Base-by-base conservation (phyloP, 2,888 invertebrate genomes). In the Tortricodes alternella region DNA sequence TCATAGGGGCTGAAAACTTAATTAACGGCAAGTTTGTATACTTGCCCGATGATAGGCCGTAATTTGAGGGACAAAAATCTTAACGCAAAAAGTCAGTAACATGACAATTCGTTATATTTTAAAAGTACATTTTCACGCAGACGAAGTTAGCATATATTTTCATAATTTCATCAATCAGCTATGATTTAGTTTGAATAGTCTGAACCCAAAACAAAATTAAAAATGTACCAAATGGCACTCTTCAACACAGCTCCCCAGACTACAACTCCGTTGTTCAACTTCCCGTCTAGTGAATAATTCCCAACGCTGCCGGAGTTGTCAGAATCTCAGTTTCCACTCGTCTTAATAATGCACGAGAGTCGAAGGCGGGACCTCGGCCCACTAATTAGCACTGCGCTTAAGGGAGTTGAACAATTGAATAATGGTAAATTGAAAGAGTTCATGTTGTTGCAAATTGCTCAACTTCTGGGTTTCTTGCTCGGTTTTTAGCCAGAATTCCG, bases 261-360 rank as follows among this genome's bases (percentile, higher is more conserved):
- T 18, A 18, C 3, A 11, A 35, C 35, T 13, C 27, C 52, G 15
- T 37, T 44, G 44, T 44, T 32, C 21, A 44, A 52, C 52, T 52
- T 27, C 18, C 24, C 41, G 13, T 21, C 24, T 34, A 32, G 21
- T 44, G 35, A 52, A 52, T 52, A 41, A 41, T 41, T 41, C 8
- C n/a, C n/a, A n/a, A n/a, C 29, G 19, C n/a, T 4, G 27, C 11
- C 9, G 37, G n/a, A 43, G 35, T 43, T 37, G 52, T 19, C 43
- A 35, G 52, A 35, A 44, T 52, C 52, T 44, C 52, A 51, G 51
- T 51, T 51, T 52, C 52, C 19, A 43, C 35, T 52, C 35, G 24
- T 18, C 43, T 44, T 27, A 44, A 52, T 52, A 52, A 44, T 52
- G 27, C 37, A 52, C n/a, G n/a, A 13, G 2, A 18, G 27, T 24